Base-by-base conservation (phyloP, 2,113 vertebrate genomes). In the Otus sunia region DNA sequence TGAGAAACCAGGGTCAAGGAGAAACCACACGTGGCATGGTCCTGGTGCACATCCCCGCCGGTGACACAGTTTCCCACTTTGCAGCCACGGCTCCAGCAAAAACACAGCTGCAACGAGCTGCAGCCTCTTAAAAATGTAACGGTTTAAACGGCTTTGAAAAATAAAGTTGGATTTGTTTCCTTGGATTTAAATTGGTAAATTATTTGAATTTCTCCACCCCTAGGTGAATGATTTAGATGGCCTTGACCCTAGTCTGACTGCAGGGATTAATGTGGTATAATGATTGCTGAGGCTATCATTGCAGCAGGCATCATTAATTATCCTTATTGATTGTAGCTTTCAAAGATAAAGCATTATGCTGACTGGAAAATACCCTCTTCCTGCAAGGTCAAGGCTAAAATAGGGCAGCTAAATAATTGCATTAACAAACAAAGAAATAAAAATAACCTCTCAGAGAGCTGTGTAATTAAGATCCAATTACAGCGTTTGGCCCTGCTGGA, bases 271-370 rank as follows among this genome's bases (percentile, higher is more conserved):
- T 99, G 99, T 98, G 98, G 98, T 98, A 98, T 99, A 99, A 99
- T 99, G 99, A 99, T 99, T 99, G 99, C 99, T 99, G 99, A 99
- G 99, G 99, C 99, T 99, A 99, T 99, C 99, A 99, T 99, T 99
- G 99, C 99, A 98, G 98, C 99, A 98, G 99, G 99, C 99, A 99
- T 99, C 99, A 99, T 99, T 99, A 99, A 99, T 99, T 99, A 99
- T 99, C 99, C 98, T 99, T 99, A 99, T 99, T 99, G 99, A 99
- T 99, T 99, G 99, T 98, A 99, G 99, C 99, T 99, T 99, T 99
- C 99, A 99, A 98, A 99, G 99, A 99, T 99, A 99, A 99, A 99
- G 99, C 99, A 98, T 99, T 99, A 98, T 99, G 99, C 99, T 99
- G 99, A 99, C 99, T 99, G 99, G 98, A 99, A 99, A 99, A 99